Evolutionary conservation across 2,888 invertebrate species (phyloP).

Genomic region (Cremastinae sp.): DNA sequence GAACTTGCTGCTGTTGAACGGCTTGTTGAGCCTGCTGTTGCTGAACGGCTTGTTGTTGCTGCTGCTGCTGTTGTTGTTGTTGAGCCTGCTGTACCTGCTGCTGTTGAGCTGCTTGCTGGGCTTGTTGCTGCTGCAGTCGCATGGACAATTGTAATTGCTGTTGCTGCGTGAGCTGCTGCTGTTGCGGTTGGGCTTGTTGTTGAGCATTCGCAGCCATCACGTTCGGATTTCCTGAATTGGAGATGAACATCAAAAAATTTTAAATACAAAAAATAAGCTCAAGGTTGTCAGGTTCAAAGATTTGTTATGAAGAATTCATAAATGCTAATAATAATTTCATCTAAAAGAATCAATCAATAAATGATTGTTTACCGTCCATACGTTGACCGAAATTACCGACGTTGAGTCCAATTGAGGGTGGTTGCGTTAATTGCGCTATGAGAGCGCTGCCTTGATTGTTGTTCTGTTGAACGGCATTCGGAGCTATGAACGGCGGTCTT

Average conservation of each 20-base stretch:
- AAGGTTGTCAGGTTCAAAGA: neutral
- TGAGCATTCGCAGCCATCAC: conserved; percentile 77
- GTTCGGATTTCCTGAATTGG: conserved; percentile 66
- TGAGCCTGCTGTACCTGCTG: conserved; percentile 72
- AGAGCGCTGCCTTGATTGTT: conserved; percentile 82
- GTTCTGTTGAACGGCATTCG: conserved; percentile 68
- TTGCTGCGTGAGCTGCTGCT: conserved; percentile 71
- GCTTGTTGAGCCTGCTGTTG: conserved; percentile 71
- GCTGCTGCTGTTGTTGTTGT: conserved; percentile 70
- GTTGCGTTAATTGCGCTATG: conserved; percentile 83
- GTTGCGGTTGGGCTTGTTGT: conserved; percentile 73
- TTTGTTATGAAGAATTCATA: neutral
- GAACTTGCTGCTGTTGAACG: conserved; percentile 67
- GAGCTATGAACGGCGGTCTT: conserved; percentile 74
- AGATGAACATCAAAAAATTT: neutral
- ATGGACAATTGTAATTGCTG: conserved; percentile 72
- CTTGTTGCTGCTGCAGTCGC: conserved; percentile 70
- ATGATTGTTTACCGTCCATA: conserved; percentile 74
- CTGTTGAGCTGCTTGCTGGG: conserved; percentile 65
- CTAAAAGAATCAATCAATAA: neutral
- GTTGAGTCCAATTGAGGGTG: conserved; percentile 81
- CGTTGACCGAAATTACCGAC: conserved; percentile 81
- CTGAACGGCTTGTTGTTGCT: conserved; percentile 66
- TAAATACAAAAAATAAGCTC: conserved; percentile 14
- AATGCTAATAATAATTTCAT: neutral